A percentile compares a stretch with the other conserved stretches of the same genome.
phyloP scores from a whole-genome alignment of 2,888 invertebrate genomes.

The Caradrina clavipalpis region DNA sequence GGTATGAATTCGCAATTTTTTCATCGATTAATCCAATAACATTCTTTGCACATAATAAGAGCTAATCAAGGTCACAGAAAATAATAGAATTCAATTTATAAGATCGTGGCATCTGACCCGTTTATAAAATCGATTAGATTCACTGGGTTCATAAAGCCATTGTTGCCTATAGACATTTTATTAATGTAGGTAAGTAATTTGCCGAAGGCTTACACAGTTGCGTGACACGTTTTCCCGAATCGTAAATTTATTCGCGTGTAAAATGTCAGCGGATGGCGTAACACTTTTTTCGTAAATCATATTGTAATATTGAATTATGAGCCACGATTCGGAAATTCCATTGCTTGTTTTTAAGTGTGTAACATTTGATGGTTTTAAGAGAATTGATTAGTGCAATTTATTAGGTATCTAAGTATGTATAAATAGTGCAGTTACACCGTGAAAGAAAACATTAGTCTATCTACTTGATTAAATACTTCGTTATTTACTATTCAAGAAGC shows the following conservation, averaged over 20 bases:
- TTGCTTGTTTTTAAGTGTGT: slow-evolving; percentile 18
- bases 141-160: slow-evolving; percentile 10
- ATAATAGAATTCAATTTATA: slow-evolving; percentile 71
- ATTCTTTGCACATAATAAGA: slow-evolving; percentile 19
- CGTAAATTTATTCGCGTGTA: slow-evolving; percentile 57
- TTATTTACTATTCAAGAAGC: neutral
- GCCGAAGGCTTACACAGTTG: slow-evolving; percentile 65
- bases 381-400: slow-evolving; percentile 18
- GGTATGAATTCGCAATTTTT: slow-evolving; percentile 21
- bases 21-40: neutral
- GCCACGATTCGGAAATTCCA: slow-evolving; percentile 34
- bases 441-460: neutral
- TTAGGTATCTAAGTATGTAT: neutral
- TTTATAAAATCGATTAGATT: slow-evolving; percentile 47
- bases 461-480: too few relatives aligned
- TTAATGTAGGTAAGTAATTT: slow-evolving; percentile 57
- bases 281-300: slow-evolving; percentile 61
- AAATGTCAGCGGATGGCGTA: slow-evolving; percentile 68
- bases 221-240: slow-evolving; percentile 58
- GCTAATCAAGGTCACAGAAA: slow-evolving; percentile 63
- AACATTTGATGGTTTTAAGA: neutral
- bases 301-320: slow-evolving; percentile 58
- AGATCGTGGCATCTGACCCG: slow-evolving; percentile 66
- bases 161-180: slow-evolving; percentile 40
- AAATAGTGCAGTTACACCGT: neutral